Base-by-base conservation (phyloP, 2,888 invertebrate species). In the Ophioninae sp. region DNA sequence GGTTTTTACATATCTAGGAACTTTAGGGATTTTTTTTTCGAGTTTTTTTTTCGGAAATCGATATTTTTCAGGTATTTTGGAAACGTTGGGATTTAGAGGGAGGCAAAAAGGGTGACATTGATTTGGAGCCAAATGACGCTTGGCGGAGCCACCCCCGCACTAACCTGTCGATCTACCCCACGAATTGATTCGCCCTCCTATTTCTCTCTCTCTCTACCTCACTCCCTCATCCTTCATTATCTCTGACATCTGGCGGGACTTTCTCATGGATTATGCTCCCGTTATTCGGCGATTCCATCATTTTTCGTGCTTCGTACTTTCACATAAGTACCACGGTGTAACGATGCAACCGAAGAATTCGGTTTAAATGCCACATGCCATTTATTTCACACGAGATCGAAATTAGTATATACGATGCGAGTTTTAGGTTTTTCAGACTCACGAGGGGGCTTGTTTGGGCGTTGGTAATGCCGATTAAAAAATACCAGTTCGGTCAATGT, bases 331-430 rank as follows among this genome's bases (percentile, higher is more conserved):
- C 17, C 5, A 17, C 50, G 41, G 21, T 61, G 59, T 23, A 41
- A 44, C 65, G 23, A 78, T 44, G 10, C 17, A 68, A 57, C 23
- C 62, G 37, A 37, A 69, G 69, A 68, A 37, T 76, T 85, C 85
- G 84, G 84, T 89, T 91, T 89, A 90, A 90, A 89, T 87, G 86
- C 89, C 91, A 90, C 90, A 91, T 92, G 92, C 88, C 87, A 87
- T 89, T 90, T 90, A 85, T 91, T 92, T 92, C 91, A 91, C 92
- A 91, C 90, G 89, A 89, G 88, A 88, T 88, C 62, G 57, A 78
- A 79, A 84, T 78, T 72, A 72, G 50, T 39, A 56, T 39, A 67
- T 73, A 59, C 44, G 17, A n/a, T n/a, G n/a, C n/a, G n/a, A n/a
- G n/a, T n/a, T n/a, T n/a, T 73, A 23, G 8, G 10, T 67, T 20